Conservation (phyloP, 2,113 vertebrate genomes). For the Ploceus nigricollis region DNA sequence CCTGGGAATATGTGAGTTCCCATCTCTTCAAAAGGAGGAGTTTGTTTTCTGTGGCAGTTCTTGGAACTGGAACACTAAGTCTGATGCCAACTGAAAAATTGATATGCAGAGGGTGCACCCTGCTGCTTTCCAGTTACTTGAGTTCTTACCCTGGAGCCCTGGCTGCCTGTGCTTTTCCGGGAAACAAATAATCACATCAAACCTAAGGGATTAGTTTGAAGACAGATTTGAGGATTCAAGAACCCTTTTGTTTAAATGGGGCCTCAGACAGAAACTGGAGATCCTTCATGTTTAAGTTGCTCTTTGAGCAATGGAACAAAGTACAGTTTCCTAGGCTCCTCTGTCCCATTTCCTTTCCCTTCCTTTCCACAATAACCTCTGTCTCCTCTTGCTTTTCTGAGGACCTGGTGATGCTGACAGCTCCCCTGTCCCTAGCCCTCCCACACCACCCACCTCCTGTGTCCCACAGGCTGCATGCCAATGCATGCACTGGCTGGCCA, state of each 20-base stretch:
- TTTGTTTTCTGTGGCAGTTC: constrained; percentile 51
- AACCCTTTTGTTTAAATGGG: background rate
- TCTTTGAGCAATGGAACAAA: background rate
- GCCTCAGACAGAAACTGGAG: background rate
- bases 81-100: constrained; percentile 46
- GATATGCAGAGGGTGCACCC: constrained; percentile 50
- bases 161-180: background rate
- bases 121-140: background rate
- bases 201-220: background rate
- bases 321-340: background rate
- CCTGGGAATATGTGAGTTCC: constrained; percentile 60
- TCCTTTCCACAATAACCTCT: background rate
- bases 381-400: background rate
- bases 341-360: background rate
- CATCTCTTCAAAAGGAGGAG: constrained; percentile 46
- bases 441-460: background rate
- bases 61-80: constrained; percentile 45
- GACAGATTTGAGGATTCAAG: background rate
- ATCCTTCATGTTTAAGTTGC: background rate
- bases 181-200: constrained; percentile 31
- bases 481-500: background rate
- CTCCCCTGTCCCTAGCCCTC: background rate
- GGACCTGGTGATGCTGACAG: background rate
- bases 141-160: background rate
- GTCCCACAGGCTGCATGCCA: background rate